Evolutionary conservation across 2,797 vertebrate species (phyloP), one percentile per base, ranked within the genome.

Genomic region (Bradypus variegatus): DNA sequence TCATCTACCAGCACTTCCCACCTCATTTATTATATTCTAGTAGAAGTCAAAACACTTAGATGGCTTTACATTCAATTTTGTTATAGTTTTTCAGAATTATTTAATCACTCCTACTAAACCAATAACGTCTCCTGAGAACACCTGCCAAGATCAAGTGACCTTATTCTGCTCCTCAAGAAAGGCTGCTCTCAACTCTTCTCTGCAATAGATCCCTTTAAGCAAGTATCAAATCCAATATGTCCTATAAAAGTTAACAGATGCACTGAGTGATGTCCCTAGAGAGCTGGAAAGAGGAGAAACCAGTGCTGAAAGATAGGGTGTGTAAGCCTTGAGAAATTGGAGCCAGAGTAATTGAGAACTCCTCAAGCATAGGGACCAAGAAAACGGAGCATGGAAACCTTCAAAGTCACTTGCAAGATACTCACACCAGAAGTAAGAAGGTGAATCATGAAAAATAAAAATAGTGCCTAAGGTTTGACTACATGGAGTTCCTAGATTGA

Each of bases 1-100:
- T 90, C 21, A 41, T 60, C 48, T 53, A 23, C 31, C 29, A 27
- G 10, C 21, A 69, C 31, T 36, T 88, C 60, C 86, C 12, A 76
- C 27, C 50, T 75, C 73, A 41, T 50, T 89, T 76, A 86, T 76
- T 64, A 76, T 65, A 70, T 82, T 93, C n/a, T 55, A 91, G 80
- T 50, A 85, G 67, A 89, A 88, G 11, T 5, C 16, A 86, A 85
- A 78, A 86, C 60, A 41, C 14, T 78, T 19, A 36, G 80, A 81
- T 85, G 36, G 75, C 75, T 80, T 86, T 76, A 69, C 29, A 81
- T n/a, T 90, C 91, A 81, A 89, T 85, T 89, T 81, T 89, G 64
- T 82, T 81, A 45, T 1, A 89, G 23, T 55, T 53, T 33, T 88
- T 80, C 33, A 41, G 65, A 60, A 77, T 62, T 70, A 65, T 84